phyloP scores from a whole-genome alignment of 2,113 vertebrate species.

The Tursiops truncatus region DNA sequence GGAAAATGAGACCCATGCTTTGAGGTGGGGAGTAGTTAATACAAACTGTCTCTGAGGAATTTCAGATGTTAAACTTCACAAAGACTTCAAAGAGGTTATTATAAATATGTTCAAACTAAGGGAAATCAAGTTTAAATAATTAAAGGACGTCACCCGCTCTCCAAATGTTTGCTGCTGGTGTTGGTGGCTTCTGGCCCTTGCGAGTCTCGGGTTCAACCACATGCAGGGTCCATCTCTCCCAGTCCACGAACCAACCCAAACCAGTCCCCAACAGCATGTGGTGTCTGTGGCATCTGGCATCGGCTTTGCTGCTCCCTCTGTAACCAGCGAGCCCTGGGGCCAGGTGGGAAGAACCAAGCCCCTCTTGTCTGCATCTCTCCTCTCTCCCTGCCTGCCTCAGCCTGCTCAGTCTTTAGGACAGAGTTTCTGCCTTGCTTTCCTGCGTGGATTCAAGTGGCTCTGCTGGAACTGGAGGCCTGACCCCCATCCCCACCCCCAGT shows the following conservation, averaged over 20 bases:
- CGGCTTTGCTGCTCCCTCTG: neutral
- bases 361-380: neutral
- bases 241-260: neutral
- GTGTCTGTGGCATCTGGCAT: too few species aligned
- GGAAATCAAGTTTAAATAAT: neutral
- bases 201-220: neutral
- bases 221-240: neutral
- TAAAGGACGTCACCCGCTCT: neutral
- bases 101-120: neutral
- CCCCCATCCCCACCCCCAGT: neutral
- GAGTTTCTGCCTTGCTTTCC: neutral
- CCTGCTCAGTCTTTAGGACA: neutral
- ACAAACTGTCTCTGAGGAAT: neutral
- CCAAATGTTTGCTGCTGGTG: neutral
- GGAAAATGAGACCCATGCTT: neutral
- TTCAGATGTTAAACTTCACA: neutral
- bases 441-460: neutral
- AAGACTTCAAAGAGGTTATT: neutral
- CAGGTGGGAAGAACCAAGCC: neutral
- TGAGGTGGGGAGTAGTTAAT: neutral
- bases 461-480: neutral
- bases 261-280: neutral
- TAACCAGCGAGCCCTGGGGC: neutral
- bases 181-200: neutral
- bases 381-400: neutral